Evolutionary conservation across 2,888 invertebrate species (phyloP), one percentile per base, ranked within the genome.

Genomic region (Tetragonisca angustula): DNA sequence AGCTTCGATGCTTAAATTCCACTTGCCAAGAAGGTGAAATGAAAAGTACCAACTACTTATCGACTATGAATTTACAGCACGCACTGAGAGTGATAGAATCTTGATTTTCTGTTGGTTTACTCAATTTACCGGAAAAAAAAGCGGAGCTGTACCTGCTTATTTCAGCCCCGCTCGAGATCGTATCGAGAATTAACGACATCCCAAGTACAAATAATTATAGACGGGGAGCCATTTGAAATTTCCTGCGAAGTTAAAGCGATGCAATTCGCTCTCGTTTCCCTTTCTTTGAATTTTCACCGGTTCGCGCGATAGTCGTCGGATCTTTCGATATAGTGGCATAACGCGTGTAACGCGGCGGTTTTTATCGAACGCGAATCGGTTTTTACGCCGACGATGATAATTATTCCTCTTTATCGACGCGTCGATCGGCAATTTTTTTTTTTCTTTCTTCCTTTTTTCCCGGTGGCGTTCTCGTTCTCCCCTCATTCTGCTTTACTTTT

Each of bases 401-500:
- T 71, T 71, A 59, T 15, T 43, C 43, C 19, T 4, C 19, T 43
- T 61, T 49, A 72, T 61, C 59, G 6, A 13, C 62, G n/a, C 50
- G n/a, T 62, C n/a, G 43, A 49, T 73, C 62, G 19, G 4, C 3
- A 27, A 27, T 56, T 19, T 21, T 21, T 56, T 9, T 17, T 9
- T 9, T 9, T 36, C 9, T 43, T 11, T 17, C 11, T 9, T 36
- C 6, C 0, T 36, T 36, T 36, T 27, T 49, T 56, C 11, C 15
- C 27, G 17, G 32, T n/a, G 5, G 52, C 32, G n/a, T 36, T 32
- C 56, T 74, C 43, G 50, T 13, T 3, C 32, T 32, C n/a, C 21
- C 4, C 32, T 15, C 43, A n/a, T 70, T 77, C 74, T 9, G 27
- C 43, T 74, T 61, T 19, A 17, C 50, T 65, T 64, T 24, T n/a